These are phyloP conservation scores for Ascidia mentula DNA, from an alignment of 23 tunicate genomes.

Conservation along the genomic window DNA sequence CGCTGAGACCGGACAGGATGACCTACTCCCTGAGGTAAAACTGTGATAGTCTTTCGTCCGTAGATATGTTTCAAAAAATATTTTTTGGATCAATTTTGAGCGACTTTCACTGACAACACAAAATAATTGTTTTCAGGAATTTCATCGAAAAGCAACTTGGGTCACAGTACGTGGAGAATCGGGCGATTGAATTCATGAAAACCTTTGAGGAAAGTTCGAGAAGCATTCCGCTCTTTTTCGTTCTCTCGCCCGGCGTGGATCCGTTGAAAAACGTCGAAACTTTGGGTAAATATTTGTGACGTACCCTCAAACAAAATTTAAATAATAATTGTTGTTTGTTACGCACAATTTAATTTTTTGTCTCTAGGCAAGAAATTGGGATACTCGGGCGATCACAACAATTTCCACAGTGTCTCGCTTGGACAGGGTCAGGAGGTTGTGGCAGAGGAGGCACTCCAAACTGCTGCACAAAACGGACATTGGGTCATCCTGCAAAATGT, in stretches of 20 bases:
- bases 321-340: no score
- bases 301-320: no score
- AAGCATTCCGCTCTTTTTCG: constrained; percentile 75
- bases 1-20: constrained; percentile 92
- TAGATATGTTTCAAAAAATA: neutral
- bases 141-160: constrained; percentile 77
- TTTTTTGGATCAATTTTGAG: no score
- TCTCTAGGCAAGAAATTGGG: constrained; percentile 73
- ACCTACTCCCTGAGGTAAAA: constrained; percentile 83
- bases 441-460: constrained; percentile 74
- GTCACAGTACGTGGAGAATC: constrained; percentile 77
- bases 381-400: constrained; percentile 45
- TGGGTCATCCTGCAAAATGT: constrained; percentile 90
- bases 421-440: constrained; percentile 95
- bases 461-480: constrained; percentile 79
- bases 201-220: constrained; percentile 89
- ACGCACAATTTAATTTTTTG: neutral
- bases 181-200: constrained; percentile 68
- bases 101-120: no score
- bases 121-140: constrained; percentile 43
- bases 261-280: constrained; percentile 85
- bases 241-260: constrained; percentile 90
- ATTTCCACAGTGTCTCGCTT: constrained; percentile 83
- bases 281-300: constrained; percentile 55
- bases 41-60: neutral